Percentiles rank a stretch among this genome's conserved stretches.
phyloP scores from a whole-genome alignment of 2,797 vertebrate species.

The Agapornis canus region DNA sequence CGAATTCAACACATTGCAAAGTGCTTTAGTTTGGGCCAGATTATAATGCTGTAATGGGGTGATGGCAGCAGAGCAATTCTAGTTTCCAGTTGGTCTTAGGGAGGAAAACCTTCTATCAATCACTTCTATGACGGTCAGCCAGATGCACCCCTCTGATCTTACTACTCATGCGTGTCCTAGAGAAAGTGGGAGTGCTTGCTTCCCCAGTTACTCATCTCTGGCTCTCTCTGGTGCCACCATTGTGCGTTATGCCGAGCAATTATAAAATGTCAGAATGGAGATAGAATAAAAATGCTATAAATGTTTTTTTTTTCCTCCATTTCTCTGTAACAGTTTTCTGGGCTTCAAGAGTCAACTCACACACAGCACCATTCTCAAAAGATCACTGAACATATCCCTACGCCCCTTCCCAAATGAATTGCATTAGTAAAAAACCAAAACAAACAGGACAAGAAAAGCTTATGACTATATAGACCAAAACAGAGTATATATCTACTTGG shows the following conservation, averaged over 20 bases:
- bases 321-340: background rate
- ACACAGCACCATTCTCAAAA: background rate
- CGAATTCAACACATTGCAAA: background rate
- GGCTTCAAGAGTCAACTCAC: background rate
- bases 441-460: background rate
- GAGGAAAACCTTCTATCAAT: background rate
- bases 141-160: background rate
- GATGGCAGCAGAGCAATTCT: background rate
- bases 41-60: background rate
- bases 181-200: background rate
- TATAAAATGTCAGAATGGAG: background rate
- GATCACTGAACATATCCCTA: background rate
- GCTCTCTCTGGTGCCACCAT: background rate
- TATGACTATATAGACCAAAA: background rate
- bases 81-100: background rate
- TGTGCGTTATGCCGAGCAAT: background rate
- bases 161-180: background rate
- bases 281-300: background rate
- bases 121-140: background rate
- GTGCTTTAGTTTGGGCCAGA: background rate
- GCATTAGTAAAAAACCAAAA: background rate
- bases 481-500: background rate
- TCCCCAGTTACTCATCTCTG: background rate
- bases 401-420: background rate
- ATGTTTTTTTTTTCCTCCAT: background rate